These are phyloP conservation scores for Hypsibius dujardini DNA, from an alignment of 1,140 invertebrate species.

Conservation along the genomic window DNA sequence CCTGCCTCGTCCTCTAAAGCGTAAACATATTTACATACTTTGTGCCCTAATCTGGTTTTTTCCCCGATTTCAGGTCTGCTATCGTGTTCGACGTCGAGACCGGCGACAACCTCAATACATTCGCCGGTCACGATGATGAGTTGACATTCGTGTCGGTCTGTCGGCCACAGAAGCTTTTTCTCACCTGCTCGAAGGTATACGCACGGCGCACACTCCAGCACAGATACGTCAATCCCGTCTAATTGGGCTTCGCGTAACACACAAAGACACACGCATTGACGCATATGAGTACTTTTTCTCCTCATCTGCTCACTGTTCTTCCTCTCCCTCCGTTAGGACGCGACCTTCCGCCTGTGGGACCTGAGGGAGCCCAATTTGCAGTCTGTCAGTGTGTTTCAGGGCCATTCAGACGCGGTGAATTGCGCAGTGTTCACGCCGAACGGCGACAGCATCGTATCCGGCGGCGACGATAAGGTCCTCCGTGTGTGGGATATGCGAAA, in stretches of 20 bases:
- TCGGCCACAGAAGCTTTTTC: constrained; percentile 67
- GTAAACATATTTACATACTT: too few species aligned
- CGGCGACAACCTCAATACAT: constrained; percentile 59
- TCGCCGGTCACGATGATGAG: constrained; percentile 78
- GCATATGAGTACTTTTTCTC: too few species aligned
- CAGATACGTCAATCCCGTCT: too few species aligned
- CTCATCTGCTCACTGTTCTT: too few species aligned
- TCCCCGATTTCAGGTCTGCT: constrained; percentile 40
- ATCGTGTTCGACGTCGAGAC: constrained; percentile 89
- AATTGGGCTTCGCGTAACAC: too few species aligned
- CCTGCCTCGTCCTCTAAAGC: too few species aligned
- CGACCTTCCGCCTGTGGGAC: constrained; percentile 93
- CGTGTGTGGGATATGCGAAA: constrained; percentile 92
- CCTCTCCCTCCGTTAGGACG: constrained; percentile 44
- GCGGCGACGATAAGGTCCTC: constrained; percentile 84
- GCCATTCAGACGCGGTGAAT: constrained; percentile 92
- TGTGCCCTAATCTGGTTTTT: too few species aligned
- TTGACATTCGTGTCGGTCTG: constrained; percentile 78
- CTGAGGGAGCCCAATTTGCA: constrained; percentile 73
- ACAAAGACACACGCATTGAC: too few species aligned
- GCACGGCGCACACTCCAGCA: too few species aligned
- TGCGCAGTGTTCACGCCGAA: constrained; percentile 74
- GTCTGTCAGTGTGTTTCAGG: constrained; percentile 92
- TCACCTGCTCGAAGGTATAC: constrained; percentile 62
- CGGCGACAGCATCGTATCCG: constrained; percentile 88